Evolutionary conservation across 2,113 vertebrate genomes (phyloP), one percentile per base, ranked within the genome.

Genomic region (Leptocoma aspasia): DNA sequence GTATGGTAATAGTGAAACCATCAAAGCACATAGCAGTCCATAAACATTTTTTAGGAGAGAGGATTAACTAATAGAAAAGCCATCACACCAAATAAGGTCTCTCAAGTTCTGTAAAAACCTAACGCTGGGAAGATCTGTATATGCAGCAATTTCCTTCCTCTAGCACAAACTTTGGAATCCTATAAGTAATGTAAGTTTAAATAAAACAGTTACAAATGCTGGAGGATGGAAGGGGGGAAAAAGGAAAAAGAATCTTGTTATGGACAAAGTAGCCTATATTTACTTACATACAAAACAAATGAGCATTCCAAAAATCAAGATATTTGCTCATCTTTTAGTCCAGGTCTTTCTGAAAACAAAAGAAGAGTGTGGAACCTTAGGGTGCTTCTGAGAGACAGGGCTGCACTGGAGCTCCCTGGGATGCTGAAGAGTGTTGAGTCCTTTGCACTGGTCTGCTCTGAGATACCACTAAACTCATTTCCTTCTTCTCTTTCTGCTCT

Each of bases 1-100:
- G 47, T 75, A 91, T 50, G 76, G 92, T 56, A 91, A 81, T n/a
- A 94, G 22, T 31, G 42, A 78, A 92, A 63, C 2, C 6, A 85
- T 68, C 83, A 77, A 78, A 61, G 79, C 42, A 73, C 49, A 30
- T 35, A 37, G 10, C 60, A 47, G 37, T 31, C 59, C 75, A 41
- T 61, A 88, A 84, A 86, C 27, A 60, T 15, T 86, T 88, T 81
- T 49, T n/a, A 79, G 49, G 76, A 86, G 53, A 57, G 78, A 84
- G 28, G 20, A 78, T 81, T 63, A 91, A 56, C 35, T 81, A 77
- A 78, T 5, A 59, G 66, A 82, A 81, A 53, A 70, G 17, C 6
- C 45, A 57, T 45, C 28, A 30, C 7, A 69, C 2, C 23, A 66
- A 94, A 84, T 27, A 8, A 17, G 10, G 37, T 65, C 54, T 75